phyloP scores from a whole-genome alignment of 2,888 invertebrate species.

The Zygaena filipendulae region DNA sequence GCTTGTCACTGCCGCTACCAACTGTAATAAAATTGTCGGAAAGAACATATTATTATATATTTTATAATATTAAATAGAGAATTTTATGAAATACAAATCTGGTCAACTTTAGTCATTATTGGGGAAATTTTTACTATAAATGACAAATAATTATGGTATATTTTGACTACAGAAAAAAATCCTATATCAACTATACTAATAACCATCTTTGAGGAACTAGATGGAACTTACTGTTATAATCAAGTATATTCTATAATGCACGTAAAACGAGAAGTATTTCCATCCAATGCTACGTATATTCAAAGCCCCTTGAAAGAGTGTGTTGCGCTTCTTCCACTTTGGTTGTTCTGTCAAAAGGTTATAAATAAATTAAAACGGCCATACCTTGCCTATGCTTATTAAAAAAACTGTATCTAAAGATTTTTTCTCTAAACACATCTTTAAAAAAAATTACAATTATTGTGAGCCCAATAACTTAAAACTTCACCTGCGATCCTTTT shows the following conservation, averaged over 20 bases:
- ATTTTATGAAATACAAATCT: too few relatives aligned
- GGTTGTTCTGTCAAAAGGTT: slow-evolving; percentile 25
- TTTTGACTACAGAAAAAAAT: too few relatives aligned
- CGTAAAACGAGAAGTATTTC: slow-evolving; percentile 37
- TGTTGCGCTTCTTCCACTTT: slow-evolving; percentile 20
- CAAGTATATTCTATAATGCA: slow-evolving; percentile 26
- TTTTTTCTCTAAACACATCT: too few relatives aligned
- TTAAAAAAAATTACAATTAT: slow-evolving; percentile 2
- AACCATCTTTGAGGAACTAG: too few relatives aligned
- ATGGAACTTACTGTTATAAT: slow-evolving; percentile 32
- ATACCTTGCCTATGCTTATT: too few relatives aligned
- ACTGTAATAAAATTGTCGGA: slow-evolving; percentile 19
- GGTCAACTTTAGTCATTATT: too few relatives aligned
- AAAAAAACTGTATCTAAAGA: too few relatives aligned
- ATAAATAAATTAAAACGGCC: too few relatives aligned
- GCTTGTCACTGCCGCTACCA: slow-evolving; percentile 28
- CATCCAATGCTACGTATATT: slow-evolving; percentile 26
- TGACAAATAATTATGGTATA: too few relatives aligned
- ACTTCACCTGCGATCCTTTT: slow-evolving; percentile 24
- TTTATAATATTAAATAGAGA: too few relatives aligned
- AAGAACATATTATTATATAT: neutral
- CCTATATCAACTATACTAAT: too few relatives aligned
- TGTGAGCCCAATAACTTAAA: neutral
- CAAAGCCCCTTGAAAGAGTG: slow-evolving; percentile 15
- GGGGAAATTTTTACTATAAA: too few relatives aligned